Base-by-base conservation (phyloP, 2,888 invertebrate species). In the Apodemia zela region DNA sequence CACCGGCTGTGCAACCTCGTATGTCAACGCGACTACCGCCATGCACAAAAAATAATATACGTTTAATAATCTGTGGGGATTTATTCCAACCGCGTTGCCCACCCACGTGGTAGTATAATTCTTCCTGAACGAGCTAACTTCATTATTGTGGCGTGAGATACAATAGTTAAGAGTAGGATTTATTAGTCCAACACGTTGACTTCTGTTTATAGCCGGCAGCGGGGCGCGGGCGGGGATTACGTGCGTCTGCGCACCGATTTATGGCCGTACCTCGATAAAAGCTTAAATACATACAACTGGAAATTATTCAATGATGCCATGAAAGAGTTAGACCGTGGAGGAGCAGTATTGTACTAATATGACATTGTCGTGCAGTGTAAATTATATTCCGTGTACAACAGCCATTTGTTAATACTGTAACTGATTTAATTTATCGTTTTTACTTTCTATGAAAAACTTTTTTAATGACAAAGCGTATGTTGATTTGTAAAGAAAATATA, bases 161-260 rank as follows among this genome's bases (percentile, higher is more conserved):
- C 91, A 90, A 90, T 90, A 89, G 90, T 89, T 90, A 90, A 90
- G 91, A 89, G 79, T 85, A 89, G 87, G 89, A 91, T 91, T 90
- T 91, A 91, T 91, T 89, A 87, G 89, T 86, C 86, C 84, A 85
- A 90, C 90, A 91, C 89, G 91, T 88, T 89, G 90, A 90, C 91
- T 90, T 89, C 91, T 91, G 91, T 90, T 91, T 90, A 89, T 90
- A 88, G 89, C 87, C 82, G 80, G 82, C 80, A 84, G 87, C 82
- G 82, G 82, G 81, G 82, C 80, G 86, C 84, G 87, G 87, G 85
- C 83, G 85, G 84, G 85, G 88, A 87, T 87, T 87, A 87, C 79
- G 77, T 84, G 87, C 87, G 89, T 78, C 84, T 84, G 89, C 84
- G 85, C 85, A 87, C 80, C 81, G 89, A 91, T 90, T 90, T 90